Evolutionary conservation across 2,888 invertebrate genomes (phyloP).

Genomic region (Subacronicta megacephala): DNA sequence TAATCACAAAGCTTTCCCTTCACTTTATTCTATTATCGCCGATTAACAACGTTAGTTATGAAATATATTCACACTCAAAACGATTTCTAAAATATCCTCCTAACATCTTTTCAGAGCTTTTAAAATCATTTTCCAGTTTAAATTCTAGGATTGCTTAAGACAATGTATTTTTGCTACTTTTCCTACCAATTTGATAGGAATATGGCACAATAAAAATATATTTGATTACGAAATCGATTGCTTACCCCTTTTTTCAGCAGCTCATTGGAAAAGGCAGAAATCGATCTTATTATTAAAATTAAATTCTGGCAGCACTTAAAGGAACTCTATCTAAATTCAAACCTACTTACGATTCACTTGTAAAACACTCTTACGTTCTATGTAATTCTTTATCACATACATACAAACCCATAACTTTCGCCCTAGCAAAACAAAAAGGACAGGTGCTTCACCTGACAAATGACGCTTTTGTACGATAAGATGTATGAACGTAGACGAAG

Average conservation of each 20-base stretch:
- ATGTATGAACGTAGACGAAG: too few species aligned
- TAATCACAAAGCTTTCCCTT: too few species aligned
- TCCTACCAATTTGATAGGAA: constrained; percentile 1
- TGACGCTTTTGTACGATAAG: too few species aligned
- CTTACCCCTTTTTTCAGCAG: constrained; percentile 7
- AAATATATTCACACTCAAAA: not conserved
- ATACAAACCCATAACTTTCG: too few species aligned
- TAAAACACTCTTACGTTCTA: too few species aligned
- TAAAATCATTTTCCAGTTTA: not conserved
- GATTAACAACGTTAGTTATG: not conserved
- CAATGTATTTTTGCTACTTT: not conserved
- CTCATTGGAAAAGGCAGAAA: constrained; percentile 6
- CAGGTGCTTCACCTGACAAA: too few species aligned
- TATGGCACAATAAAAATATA: constrained; percentile 16
- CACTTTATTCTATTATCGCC: not conserved
- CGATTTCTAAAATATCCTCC: not conserved
- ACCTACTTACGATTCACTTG: not conserved
- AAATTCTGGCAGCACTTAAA: constrained; percentile 6
- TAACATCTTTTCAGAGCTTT: not conserved
- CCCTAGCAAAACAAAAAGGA: too few species aligned
- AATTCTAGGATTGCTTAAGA: constrained; percentile 1
- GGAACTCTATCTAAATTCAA: not conserved
- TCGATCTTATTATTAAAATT: constrained; percentile 18
- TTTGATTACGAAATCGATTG: not conserved
- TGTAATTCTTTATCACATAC: too few species aligned